A percentile compares a stretch with the other conserved stretches of the same genome.
Conservation (phyloP, 2,888 invertebrate genomes). For the Sphaerophoria taeniata region DNA sequence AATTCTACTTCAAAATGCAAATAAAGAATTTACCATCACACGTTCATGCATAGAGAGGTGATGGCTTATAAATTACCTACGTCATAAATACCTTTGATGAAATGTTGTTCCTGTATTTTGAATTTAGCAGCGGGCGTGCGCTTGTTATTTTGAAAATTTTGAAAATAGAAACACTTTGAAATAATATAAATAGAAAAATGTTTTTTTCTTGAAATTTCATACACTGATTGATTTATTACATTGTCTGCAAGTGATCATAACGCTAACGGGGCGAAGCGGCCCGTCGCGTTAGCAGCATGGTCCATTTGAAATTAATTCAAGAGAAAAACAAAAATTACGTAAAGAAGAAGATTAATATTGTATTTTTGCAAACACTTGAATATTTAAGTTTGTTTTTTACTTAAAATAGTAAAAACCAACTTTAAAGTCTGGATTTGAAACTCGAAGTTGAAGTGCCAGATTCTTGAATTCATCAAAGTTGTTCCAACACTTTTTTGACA, state of each 20-base stretch:
- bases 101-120: conserved; percentile 5
- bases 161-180: conserved; percentile 26
- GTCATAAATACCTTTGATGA: conserved; percentile 40
- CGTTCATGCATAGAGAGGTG: conserved; percentile 34
- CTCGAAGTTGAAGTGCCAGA: too few relatives aligned
- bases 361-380: too few relatives aligned
- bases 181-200: conserved; percentile 32
- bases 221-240: conserved; percentile 9
- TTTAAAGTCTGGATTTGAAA: too few relatives aligned
- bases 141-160: background rate
- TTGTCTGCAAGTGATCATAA: conserved; percentile 11
- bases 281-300: conserved; percentile 11
- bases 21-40: conserved; percentile 18
- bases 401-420: too few relatives aligned
- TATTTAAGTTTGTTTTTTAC: too few relatives aligned
- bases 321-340: background rate
- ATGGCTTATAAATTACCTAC: conserved; percentile 36
- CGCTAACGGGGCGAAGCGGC: background rate
- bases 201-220: background rate
- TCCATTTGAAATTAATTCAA: conserved; percentile 25
- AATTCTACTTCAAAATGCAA: conserved; percentile 45
- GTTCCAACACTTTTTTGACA: too few relatives aligned
- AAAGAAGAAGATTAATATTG: too few relatives aligned
- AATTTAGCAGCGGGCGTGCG: background rate
- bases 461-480: too few relatives aligned